phyloP scores from a whole-genome alignment of 2,888 invertebrate species.

The Dicyrtoma fusca region DNA sequence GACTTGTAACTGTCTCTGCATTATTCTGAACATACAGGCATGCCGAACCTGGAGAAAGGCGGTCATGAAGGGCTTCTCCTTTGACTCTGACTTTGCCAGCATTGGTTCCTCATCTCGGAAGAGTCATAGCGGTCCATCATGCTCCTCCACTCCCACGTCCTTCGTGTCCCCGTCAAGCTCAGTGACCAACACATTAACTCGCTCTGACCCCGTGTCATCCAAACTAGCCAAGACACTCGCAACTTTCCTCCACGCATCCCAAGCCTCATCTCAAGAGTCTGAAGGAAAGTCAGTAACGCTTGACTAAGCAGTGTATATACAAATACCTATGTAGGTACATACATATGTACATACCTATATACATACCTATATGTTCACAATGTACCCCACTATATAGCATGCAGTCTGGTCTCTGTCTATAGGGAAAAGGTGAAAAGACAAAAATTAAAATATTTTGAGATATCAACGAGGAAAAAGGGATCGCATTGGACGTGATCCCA shows the following conservation, averaged over 20 bases:
- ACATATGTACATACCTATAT: too few species aligned
- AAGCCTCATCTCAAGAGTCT: too few species aligned
- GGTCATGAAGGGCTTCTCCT: constrained; percentile 29
- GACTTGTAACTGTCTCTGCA: too few species aligned
- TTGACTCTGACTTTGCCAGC: constrained; percentile 25
- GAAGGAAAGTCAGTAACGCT: background rate
- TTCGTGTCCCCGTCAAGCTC: constrained; percentile 49
- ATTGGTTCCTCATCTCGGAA: constrained; percentile 24
- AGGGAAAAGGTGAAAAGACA: too few species aligned
- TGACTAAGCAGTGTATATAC: background rate
- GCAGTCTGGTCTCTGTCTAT: too few species aligned
- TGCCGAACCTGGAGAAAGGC: constrained; percentile 49
- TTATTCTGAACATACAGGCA: constrained; percentile 40
- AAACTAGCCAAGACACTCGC: constrained; percentile 46
- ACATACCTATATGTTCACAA: too few species aligned
- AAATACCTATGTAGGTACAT: background rate
- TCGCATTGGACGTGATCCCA: too few species aligned
- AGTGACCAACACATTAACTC: constrained; percentile 49
- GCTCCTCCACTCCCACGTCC: constrained; percentile 39
- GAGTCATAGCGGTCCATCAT: constrained; percentile 28
- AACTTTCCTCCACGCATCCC: constrained; percentile 3
- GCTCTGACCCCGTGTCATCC: constrained; percentile 45
- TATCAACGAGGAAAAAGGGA: too few species aligned
- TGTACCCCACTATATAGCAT: too few species aligned
- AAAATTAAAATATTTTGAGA: too few species aligned